Percentiles rank a stretch among this genome's conserved stretches.
Conservation (phyloP, 2,113 vertebrate species). For the Rhineura floridana region DNA sequence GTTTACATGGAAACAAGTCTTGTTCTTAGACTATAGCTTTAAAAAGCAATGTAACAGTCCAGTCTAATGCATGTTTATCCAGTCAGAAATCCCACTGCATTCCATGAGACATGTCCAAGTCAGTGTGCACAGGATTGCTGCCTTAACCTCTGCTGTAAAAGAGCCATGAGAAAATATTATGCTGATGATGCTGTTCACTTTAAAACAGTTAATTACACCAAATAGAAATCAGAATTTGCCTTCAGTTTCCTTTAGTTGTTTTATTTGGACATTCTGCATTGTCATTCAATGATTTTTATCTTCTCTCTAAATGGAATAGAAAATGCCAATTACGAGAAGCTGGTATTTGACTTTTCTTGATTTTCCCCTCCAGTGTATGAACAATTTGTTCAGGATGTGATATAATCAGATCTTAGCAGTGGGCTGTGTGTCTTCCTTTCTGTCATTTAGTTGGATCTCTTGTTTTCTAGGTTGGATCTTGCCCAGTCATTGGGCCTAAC, state of each 20-base stretch:
- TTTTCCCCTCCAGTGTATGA: background rate
- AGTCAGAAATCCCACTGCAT: background rate
- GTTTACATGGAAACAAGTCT: background rate
- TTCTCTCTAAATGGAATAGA: background rate
- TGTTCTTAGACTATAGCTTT: background rate
- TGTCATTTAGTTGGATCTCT: conserved; percentile 24
- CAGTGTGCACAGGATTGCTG: background rate
- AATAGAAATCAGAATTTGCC: background rate
- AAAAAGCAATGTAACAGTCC: background rate
- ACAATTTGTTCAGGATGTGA: background rate
- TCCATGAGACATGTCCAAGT: background rate
- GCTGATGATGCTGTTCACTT: background rate
- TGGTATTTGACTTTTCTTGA: background rate
- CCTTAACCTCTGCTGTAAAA: background rate
- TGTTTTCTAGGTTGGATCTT: conserved; percentile 87
- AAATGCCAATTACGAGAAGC: background rate
- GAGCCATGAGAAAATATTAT: background rate
- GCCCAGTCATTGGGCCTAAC: conserved; percentile 95
- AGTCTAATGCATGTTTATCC: background rate
- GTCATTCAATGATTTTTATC: background rate
- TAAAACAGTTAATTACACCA: background rate
- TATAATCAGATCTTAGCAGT: background rate
- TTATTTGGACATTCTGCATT: background rate
- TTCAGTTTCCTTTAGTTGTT: background rate
- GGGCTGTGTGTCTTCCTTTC: background rate